phyloP scores from a whole-genome alignment of 30 jellyfish, hydroid and myxozoan genomes.

The Rhopilema esculentum region DNA sequence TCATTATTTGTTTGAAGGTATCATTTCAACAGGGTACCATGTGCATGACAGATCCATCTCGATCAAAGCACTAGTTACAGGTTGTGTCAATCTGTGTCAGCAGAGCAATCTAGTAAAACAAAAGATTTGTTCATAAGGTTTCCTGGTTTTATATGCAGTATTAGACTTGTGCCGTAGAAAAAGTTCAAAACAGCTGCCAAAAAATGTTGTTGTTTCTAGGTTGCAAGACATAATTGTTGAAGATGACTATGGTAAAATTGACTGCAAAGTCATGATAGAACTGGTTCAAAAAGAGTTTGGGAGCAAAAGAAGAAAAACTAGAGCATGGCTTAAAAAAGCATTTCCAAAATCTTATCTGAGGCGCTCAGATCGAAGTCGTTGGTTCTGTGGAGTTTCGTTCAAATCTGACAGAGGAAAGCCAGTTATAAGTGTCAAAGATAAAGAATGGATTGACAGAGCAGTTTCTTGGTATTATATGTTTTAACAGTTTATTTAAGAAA shows the following conservation, averaged over 20 bases:
- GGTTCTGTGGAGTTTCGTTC: slow-evolving; percentile 91
- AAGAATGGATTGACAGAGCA: slow-evolving; percentile 77
- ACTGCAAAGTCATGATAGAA: slow-evolving; percentile 62
- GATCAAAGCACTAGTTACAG: no score
- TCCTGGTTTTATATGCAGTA: no score
- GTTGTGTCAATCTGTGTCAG: no score
- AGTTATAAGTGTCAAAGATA: slow-evolving; percentile 56
- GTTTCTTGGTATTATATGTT: slow-evolving; percentile 50
- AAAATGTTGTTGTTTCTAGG: slow-evolving; percentile 9
- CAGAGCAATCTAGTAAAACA: no score
- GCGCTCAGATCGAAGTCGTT: slow-evolving; percentile 84
- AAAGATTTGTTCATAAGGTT: no score
- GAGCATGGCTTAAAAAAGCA: slow-evolving; percentile 72
- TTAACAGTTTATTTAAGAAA: neutral
- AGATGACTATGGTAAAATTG: slow-evolving; percentile 76
- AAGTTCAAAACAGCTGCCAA: neutral
- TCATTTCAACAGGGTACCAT: no score
- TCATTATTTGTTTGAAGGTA: no score
- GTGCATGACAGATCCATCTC: no score
- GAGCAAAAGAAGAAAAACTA: slow-evolving; percentile 58
- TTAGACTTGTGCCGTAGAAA: no score
- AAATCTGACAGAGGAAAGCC: slow-evolving; percentile 62
- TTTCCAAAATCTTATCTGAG: slow-evolving; percentile 79
- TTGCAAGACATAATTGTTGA: slow-evolving; percentile 62
- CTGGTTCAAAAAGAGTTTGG: slow-evolving; percentile 69